Conservation (phyloP, 2,888 invertebrate species). For the Ophioninae sp. region DNA sequence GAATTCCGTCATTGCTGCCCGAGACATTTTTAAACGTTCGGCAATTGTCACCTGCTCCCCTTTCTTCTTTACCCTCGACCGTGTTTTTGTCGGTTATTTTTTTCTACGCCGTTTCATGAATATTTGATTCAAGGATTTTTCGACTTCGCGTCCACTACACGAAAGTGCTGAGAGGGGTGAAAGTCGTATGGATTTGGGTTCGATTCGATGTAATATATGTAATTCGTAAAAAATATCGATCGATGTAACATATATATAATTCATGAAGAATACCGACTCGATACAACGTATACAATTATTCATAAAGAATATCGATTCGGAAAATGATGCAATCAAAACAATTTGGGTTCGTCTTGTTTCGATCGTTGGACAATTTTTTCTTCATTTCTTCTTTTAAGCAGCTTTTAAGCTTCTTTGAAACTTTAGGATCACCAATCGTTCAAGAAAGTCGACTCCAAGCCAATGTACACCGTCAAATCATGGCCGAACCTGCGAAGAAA, state of each 20-base stretch:
- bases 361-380: conserved; percentile 27
- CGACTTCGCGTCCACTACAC: background rate
- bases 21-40: conserved; percentile 35
- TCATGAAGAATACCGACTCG: background rate
- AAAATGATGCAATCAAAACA: conserved; percentile 49
- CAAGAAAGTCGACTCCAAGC: conserved; percentile 86
- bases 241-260: background rate
- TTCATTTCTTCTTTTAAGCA: conserved; percentile 7
- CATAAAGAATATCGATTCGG: conserved; percentile 43
- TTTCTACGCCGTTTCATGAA: background rate
- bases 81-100: background rate
- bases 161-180: background rate
- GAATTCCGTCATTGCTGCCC: conserved; percentile 35
- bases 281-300: conserved; percentile 22
- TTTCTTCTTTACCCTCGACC: background rate
- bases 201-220: background rate
- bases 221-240: conserved; percentile 50
- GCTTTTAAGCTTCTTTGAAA: background rate
- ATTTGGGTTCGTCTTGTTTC: conserved; percentile 14
- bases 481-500: conserved; percentile 83
- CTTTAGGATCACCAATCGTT: conserved; percentile 81
- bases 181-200: background rate
- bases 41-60: conserved; percentile 33
- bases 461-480: conserved; percentile 83
- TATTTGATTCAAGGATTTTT: background rate